phyloP scores from a whole-genome alignment of 37 sponge, comb jelly and placozoan genomes.

The Theonella swinhoei region DNA sequence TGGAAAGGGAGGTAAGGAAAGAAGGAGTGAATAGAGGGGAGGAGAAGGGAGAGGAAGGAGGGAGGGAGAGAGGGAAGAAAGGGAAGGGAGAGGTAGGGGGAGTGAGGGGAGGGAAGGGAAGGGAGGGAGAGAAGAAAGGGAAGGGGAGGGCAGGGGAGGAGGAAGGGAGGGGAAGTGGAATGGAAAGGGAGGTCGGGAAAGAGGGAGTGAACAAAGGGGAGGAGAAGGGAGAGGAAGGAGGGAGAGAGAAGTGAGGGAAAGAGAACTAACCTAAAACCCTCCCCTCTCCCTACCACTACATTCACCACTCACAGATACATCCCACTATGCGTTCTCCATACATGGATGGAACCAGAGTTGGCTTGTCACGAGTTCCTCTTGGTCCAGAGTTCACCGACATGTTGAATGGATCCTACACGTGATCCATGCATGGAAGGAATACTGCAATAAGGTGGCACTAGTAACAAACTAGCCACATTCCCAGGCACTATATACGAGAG shows the following conservation, averaged over 20 bases:
- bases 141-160: no score
- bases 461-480: neutral
- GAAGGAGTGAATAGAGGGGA: neutral
- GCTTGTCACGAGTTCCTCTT: conserved; percentile 74
- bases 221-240: neutral
- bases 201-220: neutral
- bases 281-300: no score
- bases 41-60: neutral
- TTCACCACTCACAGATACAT: conserved; percentile 83
- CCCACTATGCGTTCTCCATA: conserved; percentile 86
- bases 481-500: neutral
- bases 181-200: no score
- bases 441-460: neutral
- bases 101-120: no score
- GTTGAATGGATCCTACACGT: conserved; percentile 89
- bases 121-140: no score
- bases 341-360: conserved; percentile 76
- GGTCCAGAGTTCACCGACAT: conserved; percentile 60
- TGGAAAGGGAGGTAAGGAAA: neutral
- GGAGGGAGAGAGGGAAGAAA: conserved; percentile 1
- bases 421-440: conserved; percentile 1
- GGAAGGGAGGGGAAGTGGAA: no score
- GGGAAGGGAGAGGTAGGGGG: no score
- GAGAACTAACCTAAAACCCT: no score
- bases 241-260: no score